Percentiles rank a stretch among this genome's conserved stretches.
Evolutionary conservation across 2,113 vertebrate species (phyloP).

Genomic region (Symphodus melops): DNA sequence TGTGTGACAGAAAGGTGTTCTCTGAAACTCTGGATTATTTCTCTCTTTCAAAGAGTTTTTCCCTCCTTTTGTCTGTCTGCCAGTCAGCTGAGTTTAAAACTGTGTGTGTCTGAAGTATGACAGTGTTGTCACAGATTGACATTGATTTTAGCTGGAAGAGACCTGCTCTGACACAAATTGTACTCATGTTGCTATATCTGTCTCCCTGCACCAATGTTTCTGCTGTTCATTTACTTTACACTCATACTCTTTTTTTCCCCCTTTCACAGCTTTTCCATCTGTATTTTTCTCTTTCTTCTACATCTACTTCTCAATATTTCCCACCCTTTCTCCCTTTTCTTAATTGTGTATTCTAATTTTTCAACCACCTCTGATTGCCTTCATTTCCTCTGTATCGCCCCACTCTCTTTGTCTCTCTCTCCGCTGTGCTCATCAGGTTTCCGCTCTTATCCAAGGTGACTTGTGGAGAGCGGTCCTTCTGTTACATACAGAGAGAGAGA

Average conservation of each 20-base stretch:
- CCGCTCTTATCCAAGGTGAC: constrained; percentile 67
- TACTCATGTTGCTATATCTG: background rate
- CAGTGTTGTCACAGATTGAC: constrained; percentile 21
- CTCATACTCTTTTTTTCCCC: background rate
- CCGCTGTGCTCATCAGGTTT: constrained; percentile 33
- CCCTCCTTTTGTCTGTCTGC: background rate
- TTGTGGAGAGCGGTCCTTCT: constrained; percentile 39
- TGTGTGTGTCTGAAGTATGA: background rate
- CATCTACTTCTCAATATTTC: background rate
- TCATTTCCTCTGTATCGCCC: background rate
- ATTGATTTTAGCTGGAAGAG: constrained; percentile 17
- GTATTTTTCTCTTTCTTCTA: background rate
- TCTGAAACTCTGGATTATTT: background rate
- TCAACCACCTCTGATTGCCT: background rate
- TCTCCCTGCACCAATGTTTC: background rate
- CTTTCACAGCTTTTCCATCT: background rate
- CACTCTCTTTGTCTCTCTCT: constrained; percentile 17
- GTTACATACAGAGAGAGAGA: constrained; percentile 52
- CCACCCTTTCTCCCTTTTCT: background rate
- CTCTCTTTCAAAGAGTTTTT: background rate
- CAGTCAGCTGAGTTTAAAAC: background rate
- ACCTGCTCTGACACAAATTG: constrained; percentile 18
- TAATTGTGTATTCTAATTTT: background rate
- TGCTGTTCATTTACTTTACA: background rate
- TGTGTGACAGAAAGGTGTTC: background rate